Base-by-base conservation (phyloP, 2,113 vertebrate species). In the Pterocles burchelli region DNA sequence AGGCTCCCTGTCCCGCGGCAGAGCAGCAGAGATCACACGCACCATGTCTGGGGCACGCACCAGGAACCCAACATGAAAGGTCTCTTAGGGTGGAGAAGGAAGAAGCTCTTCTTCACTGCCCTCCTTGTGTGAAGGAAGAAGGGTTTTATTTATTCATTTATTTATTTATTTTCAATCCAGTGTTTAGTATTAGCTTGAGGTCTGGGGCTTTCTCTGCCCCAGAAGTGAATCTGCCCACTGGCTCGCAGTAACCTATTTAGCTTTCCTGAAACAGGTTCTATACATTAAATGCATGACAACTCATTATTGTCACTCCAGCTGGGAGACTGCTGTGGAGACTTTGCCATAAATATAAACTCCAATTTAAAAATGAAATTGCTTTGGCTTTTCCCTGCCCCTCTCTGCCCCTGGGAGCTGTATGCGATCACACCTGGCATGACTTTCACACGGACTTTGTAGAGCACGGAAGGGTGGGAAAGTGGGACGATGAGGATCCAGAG, bases 341-440 rank as follows among this genome's bases (percentile, higher is more conserved):
- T 51, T 41, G 29, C 55, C 25, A 13, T 38, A 67, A 77, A 85
- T 63, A 84, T 45, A 74, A 83, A 95, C 55, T 78, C 52, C 58
- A 49, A 89, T 76, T 54, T 76, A 21, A 93, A 95, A 85, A 85
- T n/a, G 33, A 80, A 96, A 96, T 71, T 81, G 38, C 65, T 74
- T 86, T 74, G 61, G 46, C 72, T 90, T 91, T 80, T 94, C 29
- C 72, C 34, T 76, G 85, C 21, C 67, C 71, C 38, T 82, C 51
- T 89, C 43, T 33, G 81, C 65, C 54, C 49, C 87, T 29, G 38
- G 18, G 46, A 81, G 43, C 54, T 0, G 2, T 3, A 11, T 38
- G 71, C 31, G 10, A 83, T 80, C 90, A 82, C 38, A 17, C 38
- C 24, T 49, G 55, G 73, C 54, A 31, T 9, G 41, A 41, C n/a